Conservation (phyloP, 2,113 vertebrate genomes). For the Ginglymostoma cirratum region DNA sequence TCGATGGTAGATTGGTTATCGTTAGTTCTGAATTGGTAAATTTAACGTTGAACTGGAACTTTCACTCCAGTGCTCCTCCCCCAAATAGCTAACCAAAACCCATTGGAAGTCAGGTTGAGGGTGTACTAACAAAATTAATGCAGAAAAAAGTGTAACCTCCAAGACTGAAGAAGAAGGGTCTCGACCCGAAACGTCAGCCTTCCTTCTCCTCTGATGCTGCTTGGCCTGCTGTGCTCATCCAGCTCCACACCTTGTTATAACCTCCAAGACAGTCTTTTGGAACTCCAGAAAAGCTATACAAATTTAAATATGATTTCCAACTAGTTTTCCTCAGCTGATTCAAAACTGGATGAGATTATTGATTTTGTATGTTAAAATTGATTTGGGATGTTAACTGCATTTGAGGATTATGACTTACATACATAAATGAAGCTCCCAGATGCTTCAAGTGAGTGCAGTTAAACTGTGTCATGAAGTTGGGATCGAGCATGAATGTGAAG, state of each 20-base stretch:
- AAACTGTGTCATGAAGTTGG: background rate
- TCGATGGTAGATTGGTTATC: background rate
- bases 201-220: no score
- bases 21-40: background rate
- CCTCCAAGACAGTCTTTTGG: background rate
- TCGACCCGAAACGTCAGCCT: no score
- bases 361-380: background rate
- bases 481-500: background rate
- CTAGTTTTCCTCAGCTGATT: background rate
- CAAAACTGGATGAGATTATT: background rate
- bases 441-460: background rate
- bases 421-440: background rate
- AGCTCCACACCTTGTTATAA: no score
- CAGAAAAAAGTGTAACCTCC: background rate
- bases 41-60: background rate
- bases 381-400: background rate
- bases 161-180: background rate
- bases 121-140: background rate
- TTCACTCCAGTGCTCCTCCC: background rate
- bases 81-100: background rate
- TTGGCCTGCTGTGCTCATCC: no score
- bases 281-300: background rate
- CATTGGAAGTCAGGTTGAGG: background rate
- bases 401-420: background rate
- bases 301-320: background rate